Evolutionary conservation across 2,797 vertebrate genomes (phyloP), one percentile per base, ranked within the genome.

Genomic region (Paratrypauchen microcephalus): DNA sequence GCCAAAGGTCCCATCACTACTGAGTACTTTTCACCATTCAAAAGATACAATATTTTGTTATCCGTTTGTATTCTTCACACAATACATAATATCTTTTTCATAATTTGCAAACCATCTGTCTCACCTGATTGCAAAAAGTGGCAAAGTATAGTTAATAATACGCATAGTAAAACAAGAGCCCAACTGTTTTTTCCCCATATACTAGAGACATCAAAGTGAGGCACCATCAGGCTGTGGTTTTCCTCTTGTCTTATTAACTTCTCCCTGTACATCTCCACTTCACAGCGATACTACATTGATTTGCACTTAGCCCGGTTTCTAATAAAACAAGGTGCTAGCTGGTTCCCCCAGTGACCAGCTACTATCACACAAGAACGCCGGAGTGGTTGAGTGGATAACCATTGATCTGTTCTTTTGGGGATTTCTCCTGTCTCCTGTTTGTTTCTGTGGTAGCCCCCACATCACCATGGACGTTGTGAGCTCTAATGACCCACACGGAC

Each of bases 401-500:
- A 84, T 83, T 86, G 87, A 88, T 91, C 71, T 63, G 65, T 71
- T 73, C 84, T 83, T 83, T 79, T 69, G 77, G 78, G 79, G 66
- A 76, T 87, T 86, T 82, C 68, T 69, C 74, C 71, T 62, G 61
- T 69, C 71, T 78, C 70, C 61, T 68, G 56, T 26, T 2, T 21
- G 68, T 81, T 84, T 91, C 69, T 6, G 59, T 74, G 74, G 77
- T 74, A 70, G 85, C 81, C 76, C 73, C 56, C 16, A 2, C 26
- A 83, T 88, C 83, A 77, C 80, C 62, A 47, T 79, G 21, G 58
- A 81, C 73, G 79, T 72, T 76, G 73, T 24, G 64, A 36, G 78
- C 73, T 88, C 72, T 81, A 89, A 90, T 80, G 83, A 86, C 86
- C 84, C 78, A 86, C 73, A 62, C 68, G 81, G 83, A 69, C 76